These are phyloP conservation scores for Hypomesus transpacificus DNA, from an alignment of 2,113 vertebrate genomes.

Conservation along the genomic window DNA sequence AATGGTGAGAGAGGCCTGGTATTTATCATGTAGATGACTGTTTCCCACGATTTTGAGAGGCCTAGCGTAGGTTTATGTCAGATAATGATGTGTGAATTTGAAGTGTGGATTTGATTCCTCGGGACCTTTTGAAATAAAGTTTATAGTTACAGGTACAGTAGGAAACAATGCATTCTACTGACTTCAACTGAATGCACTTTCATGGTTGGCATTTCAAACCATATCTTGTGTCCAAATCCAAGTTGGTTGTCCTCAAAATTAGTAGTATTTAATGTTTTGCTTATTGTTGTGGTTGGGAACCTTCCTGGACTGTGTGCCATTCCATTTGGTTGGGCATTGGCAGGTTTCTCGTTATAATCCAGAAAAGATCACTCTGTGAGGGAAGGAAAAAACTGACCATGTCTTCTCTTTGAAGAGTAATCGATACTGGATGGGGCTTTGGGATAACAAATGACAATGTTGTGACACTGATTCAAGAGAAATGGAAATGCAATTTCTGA, in stretches of 20 bases:
- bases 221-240: too few relatives aligned
- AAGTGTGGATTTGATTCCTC: conserved; percentile 16
- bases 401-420: conserved; percentile 35
- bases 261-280: neutral
- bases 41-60: conserved; percentile 44
- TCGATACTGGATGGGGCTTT: conserved; percentile 55
- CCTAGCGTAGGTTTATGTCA: conserved; percentile 15
- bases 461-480: conserved; percentile 50
- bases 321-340: neutral
- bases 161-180: too few relatives aligned
- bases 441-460: conserved; percentile 52
- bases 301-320: neutral
- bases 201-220: too few relatives aligned
- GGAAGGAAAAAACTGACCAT: neutral
- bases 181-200: too few relatives aligned
- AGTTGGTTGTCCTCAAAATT: too few relatives aligned
- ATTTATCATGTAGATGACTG: conserved; percentile 38
- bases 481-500: conserved; percentile 47
- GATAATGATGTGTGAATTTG: conserved; percentile 27
- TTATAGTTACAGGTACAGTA: too few relatives aligned
- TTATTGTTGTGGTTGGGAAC: conserved; percentile 3
- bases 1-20: conserved; percentile 35
- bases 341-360: neutral
- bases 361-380: neutral
- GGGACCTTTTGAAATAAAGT: neutral